Percentiles rank a stretch among this genome's conserved stretches.
phyloP scores from a whole-genome alignment of 2,888 invertebrate species.

The Schizotus pectinicornis region DNA sequence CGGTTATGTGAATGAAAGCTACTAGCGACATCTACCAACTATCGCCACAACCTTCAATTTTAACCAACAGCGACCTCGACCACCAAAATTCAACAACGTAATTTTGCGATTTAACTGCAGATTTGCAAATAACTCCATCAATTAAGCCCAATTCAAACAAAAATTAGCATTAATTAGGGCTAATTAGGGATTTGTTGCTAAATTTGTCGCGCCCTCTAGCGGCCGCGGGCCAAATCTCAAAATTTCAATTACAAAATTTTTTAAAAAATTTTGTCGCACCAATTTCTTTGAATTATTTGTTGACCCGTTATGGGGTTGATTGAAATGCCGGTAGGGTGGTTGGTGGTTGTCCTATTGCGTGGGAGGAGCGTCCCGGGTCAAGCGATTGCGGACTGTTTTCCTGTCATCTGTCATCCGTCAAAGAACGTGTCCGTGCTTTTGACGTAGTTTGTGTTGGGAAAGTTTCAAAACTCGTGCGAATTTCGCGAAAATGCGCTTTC shows the following conservation, averaged over 20 bases:
- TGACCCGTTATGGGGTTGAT: background rate
- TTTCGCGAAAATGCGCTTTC: constrained; percentile 25
- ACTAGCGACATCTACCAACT: constrained; percentile 19
- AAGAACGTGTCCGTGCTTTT: constrained; percentile 42
- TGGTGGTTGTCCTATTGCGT: background rate
- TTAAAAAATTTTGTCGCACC: no score
- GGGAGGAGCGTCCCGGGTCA: background rate
- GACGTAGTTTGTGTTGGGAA: constrained; percentile 20
- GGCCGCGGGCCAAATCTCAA: no score
- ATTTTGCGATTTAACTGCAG: no score
- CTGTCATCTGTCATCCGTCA: constrained; percentile 39
- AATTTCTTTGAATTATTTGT: no score
- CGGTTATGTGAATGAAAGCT: constrained; percentile 36
- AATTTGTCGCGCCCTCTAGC: no score
- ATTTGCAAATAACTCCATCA: no score
- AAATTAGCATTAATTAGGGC: no score
- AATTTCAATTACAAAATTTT: no score
- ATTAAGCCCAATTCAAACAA: no score
- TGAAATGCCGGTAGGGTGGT: background rate
- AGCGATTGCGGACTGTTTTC: constrained; percentile 9
- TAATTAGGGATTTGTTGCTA: no score
- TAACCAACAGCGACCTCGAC: background rate
- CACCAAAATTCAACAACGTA: background rate
- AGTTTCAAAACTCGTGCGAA: constrained; percentile 35
- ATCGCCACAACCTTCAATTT: background rate